These are phyloP conservation scores for Onthophagus sagittarius DNA, from an alignment of 2,888 invertebrate species.

Conservation along the genomic window DNA sequence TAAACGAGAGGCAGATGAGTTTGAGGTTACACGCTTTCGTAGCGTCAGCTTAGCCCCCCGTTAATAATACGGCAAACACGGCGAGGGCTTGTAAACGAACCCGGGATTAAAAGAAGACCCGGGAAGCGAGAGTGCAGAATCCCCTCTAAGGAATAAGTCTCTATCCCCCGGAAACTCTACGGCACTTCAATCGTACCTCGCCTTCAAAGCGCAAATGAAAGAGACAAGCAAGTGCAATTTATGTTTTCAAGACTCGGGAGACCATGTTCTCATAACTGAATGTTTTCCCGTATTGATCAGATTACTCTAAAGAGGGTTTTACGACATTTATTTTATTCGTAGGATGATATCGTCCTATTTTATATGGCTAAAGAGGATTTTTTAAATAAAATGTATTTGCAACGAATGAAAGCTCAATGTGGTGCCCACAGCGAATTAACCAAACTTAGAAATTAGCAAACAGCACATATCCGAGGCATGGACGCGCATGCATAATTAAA, in stretches of 20 bases:
- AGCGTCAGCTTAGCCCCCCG: slow-evolving; percentile 4
- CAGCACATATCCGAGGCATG: too few species aligned
- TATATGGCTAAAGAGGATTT: too few species aligned
- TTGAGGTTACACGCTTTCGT: neutral
- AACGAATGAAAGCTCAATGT: too few species aligned
- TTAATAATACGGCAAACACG: slow-evolving; percentile 11
- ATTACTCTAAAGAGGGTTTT: neutral
- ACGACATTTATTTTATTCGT: too few species aligned
- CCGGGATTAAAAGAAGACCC: slow-evolving; percentile 2
- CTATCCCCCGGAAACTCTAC: neutral
- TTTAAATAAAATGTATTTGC: too few species aligned
- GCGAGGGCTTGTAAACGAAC: slow-evolving; percentile 11
- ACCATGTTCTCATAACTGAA: neutral
- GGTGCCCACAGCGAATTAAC: too few species aligned
- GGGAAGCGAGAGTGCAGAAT: neutral
- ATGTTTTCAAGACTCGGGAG: neutral
- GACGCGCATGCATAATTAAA: too few species aligned
- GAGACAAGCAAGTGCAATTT: neutral
- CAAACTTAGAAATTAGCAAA: too few species aligned
- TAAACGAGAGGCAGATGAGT: slow-evolving; percentile 8
- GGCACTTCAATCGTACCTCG: neutral
- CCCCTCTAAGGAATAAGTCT: neutral
- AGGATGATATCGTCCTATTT: too few species aligned
- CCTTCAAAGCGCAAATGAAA: neutral
- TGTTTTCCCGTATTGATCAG: neutral